Evolutionary conservation across 2,113 vertebrate genomes (phyloP).

Genomic region (Protobothrops mucrosquamatus): DNA sequence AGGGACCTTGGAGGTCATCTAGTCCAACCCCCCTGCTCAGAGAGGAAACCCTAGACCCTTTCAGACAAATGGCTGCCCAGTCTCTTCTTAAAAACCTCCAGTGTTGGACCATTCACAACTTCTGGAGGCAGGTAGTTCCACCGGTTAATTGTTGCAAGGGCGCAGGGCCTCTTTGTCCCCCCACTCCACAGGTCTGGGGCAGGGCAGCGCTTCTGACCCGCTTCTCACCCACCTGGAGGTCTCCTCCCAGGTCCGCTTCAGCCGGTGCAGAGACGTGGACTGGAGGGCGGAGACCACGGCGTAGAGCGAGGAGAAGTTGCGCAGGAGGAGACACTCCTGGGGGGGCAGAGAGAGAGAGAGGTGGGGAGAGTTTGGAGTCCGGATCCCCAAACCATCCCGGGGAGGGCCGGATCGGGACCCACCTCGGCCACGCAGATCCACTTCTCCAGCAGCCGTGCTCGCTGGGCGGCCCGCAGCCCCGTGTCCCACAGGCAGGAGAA

Average conservation of each 20-base stretch:
- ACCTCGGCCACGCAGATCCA: conserved; percentile 92
- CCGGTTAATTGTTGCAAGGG: too few relatives aligned
- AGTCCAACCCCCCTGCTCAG: too few relatives aligned
- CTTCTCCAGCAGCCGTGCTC: conserved; percentile 85
- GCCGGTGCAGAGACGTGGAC: conserved; percentile 85
- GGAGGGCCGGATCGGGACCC: conserved; percentile 36
- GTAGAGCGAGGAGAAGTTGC: conserved; percentile 88
- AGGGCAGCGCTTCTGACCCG: not conserved
- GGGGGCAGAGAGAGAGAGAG: not conserved
- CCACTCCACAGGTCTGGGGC: not conserved
- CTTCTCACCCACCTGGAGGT: conserved; percentile 74
- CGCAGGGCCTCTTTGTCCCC: not conserved
- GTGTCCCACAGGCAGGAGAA: conserved; percentile 79
- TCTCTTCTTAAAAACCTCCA: too few relatives aligned
- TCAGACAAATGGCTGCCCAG: too few relatives aligned
- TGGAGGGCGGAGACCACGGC: conserved; percentile 86
- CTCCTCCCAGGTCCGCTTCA: conserved; percentile 85
- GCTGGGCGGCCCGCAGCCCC: conserved; percentile 77
- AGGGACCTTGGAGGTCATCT: too few relatives aligned
- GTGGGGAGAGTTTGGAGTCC: not conserved
- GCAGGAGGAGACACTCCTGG: conserved; percentile 82
- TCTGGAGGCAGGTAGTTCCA: too few relatives aligned
- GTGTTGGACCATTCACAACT: too few relatives aligned
- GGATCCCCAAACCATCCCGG: rapidly evolving
- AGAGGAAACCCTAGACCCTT: too few relatives aligned